Evolutionary conservation across 2,113 vertebrate species (phyloP).

Genomic region (Catharus bicknelli): DNA sequence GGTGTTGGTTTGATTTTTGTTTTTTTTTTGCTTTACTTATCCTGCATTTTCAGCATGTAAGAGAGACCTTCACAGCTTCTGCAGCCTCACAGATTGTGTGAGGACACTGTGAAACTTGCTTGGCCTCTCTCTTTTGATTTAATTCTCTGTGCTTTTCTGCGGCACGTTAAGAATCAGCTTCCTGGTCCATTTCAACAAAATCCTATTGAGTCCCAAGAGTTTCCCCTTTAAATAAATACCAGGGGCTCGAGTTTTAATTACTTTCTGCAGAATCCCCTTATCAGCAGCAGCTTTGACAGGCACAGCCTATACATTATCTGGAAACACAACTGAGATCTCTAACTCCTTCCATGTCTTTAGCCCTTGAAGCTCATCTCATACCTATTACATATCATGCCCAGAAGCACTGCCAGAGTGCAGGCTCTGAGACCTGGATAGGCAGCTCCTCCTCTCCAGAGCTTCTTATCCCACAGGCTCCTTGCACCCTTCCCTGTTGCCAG

Average conservation of each 20-base stretch:
- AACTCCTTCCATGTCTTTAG: conserved; percentile 11
- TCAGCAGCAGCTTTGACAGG: conserved; percentile 53
- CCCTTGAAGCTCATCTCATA: conserved; percentile 32
- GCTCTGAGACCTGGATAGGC: not conserved
- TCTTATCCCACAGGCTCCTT: not conserved
- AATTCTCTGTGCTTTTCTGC: not conserved
- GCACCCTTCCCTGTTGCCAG: not conserved
- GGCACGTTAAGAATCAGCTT: not conserved
- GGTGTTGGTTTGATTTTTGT: not conserved
- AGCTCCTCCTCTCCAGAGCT: not conserved
- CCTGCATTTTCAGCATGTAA: not conserved
- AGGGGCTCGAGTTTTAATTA: conserved; percentile 57
- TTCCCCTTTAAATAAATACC: conserved; percentile 44
- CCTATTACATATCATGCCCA: not conserved
- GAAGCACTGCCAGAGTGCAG: not conserved
- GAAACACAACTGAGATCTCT: conserved; percentile 48
- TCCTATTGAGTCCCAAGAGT: conserved; percentile 39
- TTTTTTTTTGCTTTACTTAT: not conserved
- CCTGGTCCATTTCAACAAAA: conserved; percentile 57
- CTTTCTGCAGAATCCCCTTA: conserved; percentile 61
- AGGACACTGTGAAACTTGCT: conserved; percentile 2
- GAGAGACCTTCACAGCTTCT: conserved; percentile 14
- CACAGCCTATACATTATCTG: not conserved
- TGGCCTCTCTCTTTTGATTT: not conserved
- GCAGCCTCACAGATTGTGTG: not conserved